These are phyloP conservation scores for Drosophila bunnanda DNA, from an alignment of 2,888 invertebrate genomes.

Conservation along the genomic window DNA sequence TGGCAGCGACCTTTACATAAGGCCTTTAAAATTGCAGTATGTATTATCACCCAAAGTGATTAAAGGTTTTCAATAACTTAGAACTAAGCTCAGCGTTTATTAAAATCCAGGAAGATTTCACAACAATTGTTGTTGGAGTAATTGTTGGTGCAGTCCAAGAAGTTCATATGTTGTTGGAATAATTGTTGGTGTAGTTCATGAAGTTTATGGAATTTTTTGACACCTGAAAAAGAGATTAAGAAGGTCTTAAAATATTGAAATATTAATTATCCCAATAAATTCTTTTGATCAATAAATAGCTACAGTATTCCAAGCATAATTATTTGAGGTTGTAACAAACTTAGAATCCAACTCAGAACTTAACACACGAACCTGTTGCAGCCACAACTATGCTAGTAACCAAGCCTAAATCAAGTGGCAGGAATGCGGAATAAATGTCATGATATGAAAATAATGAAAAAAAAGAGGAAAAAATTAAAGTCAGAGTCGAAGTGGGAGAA, in stretches of 20 bases:
- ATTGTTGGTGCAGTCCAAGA: neutral
- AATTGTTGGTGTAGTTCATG: neutral
- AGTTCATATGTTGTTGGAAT: neutral
- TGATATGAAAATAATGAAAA: conserved; percentile 57
- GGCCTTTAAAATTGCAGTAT: conserved; percentile 26
- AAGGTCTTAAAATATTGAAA: neutral
- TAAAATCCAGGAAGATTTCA: neutral
- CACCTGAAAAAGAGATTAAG: neutral
- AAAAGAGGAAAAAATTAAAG: conserved; percentile 9
- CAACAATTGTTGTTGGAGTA: neutral
- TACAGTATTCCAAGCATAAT: neutral
- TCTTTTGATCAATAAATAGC: neutral
- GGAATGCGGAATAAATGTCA: conserved; percentile 80
- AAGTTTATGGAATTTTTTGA: neutral
- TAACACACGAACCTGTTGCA: conserved; percentile 11
- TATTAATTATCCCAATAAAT: neutral
- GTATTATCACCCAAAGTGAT: neutral
- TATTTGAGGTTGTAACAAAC: neutral
- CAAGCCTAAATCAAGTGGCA: conserved; percentile 81
- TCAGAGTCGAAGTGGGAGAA: conserved; percentile 12
- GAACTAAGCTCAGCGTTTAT: neutral
- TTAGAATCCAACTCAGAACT: neutral
- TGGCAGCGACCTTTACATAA: conserved; percentile 47
- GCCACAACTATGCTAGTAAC: conserved; percentile 40
- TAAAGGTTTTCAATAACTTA: too few relatives aligned